Percentiles rank a stretch among this genome's conserved stretches.
These are phyloP conservation scores for Plecotus auritus DNA, from an alignment of 2,113 vertebrate species.

Conservation along the genomic window DNA sequence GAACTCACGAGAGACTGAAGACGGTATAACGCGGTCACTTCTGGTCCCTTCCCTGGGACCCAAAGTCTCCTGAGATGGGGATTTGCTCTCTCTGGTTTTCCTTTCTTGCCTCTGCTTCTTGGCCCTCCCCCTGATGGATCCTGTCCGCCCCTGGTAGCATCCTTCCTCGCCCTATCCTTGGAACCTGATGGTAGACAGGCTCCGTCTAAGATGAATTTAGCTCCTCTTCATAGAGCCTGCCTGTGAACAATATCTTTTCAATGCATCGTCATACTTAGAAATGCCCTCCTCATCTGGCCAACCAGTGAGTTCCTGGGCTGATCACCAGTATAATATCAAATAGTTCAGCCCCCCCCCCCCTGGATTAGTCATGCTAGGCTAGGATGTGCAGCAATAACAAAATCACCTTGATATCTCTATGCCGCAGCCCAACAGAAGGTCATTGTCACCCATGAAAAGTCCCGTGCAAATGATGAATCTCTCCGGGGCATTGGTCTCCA, in stretches of 20 bases:
- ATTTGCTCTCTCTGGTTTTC: background rate
- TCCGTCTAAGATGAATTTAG: background rate
- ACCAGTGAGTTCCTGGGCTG: too few species aligned
- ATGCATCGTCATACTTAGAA: background rate
- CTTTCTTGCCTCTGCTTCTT: background rate
- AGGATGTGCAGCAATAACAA: background rate
- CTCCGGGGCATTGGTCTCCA: background rate
- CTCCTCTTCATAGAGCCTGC: background rate
- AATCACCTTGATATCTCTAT: background rate
- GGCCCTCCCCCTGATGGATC: background rate
- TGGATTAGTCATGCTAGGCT: background rate
- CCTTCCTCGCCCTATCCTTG: background rate
- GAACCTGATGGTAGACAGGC: background rate
- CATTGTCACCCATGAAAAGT: background rate
- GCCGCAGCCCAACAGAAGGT: background rate
- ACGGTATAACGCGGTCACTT: rapidly evolving
- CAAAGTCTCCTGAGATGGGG: background rate
- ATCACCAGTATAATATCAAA: background rate
- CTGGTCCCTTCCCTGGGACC: too few species aligned
- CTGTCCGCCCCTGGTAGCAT: background rate
- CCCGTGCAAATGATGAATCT: background rate
- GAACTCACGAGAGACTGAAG: background rate
- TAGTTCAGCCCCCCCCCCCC: background rate
- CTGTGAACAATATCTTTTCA: background rate
- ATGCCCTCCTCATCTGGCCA: background rate